Base-by-base conservation (phyloP, 2,888 invertebrate species). In the Parnassius smintheus region DNA sequence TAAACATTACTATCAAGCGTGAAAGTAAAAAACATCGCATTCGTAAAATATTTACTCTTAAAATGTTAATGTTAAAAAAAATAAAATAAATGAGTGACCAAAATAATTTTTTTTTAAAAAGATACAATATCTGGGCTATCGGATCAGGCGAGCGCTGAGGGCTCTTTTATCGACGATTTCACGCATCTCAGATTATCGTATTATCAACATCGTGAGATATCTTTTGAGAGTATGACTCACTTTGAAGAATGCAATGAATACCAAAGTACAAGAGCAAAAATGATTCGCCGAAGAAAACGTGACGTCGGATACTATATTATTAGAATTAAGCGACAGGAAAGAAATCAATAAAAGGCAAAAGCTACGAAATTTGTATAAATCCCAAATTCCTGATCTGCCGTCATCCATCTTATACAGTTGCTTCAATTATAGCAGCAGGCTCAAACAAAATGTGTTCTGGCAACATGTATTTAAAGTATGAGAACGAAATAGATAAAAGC, bases 121-220 rank as follows among this genome's bases (percentile, higher is more conserved):
- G 56, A 42, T n/a, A 9, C 49, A 25, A 50, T 12, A 11, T 41
- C 45, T 12, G 42, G 51, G n/a, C 18, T 46, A 18, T 50, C 59
- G 42, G 60, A 62, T 45, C 57, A 64, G 22, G 62, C 56, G 9
- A 61, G 54, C 42, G 63, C 52, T 9, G 65, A 65, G 13, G 66
- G 69, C 9, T 69, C 60, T 13, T 85, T 73, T 66, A 82, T 85
- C 60, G 83, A 87, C 62, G 85, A 85, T 65, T 81, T 81, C 66
- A 86, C 85, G 2, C 83, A 87, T 50, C 77, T 87, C 2, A 73
- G 83, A 53, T 69, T 85, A 9, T 85, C 83, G 1, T 86, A 83
- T 66, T 83, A 87, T 67, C 80, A 76, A 64, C 58, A 49, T 57
- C 65, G 56, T 49, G 56, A 62, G 22, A 45, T 68, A 59, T 59